phyloP scores from a whole-genome alignment of 1,140 invertebrate species.

The Orius laevigatus region DNA sequence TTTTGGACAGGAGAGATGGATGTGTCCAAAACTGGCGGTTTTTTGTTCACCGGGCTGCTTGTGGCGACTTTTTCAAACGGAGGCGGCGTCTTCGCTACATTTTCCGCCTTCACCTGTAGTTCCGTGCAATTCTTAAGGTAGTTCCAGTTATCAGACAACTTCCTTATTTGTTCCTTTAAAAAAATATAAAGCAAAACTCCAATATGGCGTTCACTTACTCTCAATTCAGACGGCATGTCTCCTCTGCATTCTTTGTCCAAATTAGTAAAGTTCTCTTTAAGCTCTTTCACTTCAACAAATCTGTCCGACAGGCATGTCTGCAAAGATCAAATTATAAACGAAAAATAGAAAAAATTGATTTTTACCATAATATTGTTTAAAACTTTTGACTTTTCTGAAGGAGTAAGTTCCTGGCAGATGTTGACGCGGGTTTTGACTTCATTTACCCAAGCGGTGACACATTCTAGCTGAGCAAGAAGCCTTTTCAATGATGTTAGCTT shows the following conservation, averaged over 20 bases:
- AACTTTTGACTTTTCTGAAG: constrained; percentile 33
- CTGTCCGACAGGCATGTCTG: constrained; percentile 35
- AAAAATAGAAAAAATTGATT: constrained; percentile 1
- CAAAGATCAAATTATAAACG: constrained; percentile 16
- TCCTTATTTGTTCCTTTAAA: constrained; percentile 35
- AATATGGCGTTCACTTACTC: constrained; percentile 26
- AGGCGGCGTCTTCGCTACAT: neutral
- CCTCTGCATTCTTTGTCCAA: constrained; percentile 41
- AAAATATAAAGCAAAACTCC: constrained; percentile 1
- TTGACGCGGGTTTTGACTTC: constrained; percentile 33
- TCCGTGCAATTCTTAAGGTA: constrained; percentile 32
- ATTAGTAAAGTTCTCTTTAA: constrained; percentile 50
- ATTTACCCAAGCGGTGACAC: constrained; percentile 36
- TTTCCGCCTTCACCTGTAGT: constrained; percentile 1
- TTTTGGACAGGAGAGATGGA: neutral
- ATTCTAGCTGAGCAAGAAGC: constrained; percentile 37
- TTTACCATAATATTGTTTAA: constrained; percentile 42
- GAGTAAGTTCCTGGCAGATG: constrained; percentile 31
- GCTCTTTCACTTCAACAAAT: constrained; percentile 44
- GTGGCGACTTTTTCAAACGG: neutral
- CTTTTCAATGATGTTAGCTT: constrained; percentile 41
- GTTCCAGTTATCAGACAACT: constrained; percentile 42
- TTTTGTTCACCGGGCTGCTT: neutral
- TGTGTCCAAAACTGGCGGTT: neutral
- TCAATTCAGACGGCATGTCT: constrained; percentile 37